Base-by-base conservation (phyloP, 2,888 invertebrate species). In the Melikaiella ostensackeni region DNA sequence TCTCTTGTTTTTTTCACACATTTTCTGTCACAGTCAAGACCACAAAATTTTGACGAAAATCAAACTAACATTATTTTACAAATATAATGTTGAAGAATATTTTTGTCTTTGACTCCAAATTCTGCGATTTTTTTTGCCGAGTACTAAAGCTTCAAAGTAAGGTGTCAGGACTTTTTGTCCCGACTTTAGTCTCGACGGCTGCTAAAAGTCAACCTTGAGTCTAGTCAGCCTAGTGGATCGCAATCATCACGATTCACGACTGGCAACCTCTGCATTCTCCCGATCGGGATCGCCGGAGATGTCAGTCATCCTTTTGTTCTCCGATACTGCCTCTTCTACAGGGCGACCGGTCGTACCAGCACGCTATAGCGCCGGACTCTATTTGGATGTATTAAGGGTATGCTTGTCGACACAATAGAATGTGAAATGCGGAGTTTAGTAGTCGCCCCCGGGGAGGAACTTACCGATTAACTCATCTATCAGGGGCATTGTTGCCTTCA, bases 391-490 rank as follows among this genome's bases (percentile, higher is more conserved):
- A 85, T 84, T 84, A 82, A 84, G 85, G 80, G 79, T 75, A 78
- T 76, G 75, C 79, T 66, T 77, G 79, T 75, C 79, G 76, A 79
- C 81, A 84, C 85, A 86, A 86, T 85, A 83, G 84, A 83, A 82
- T 82, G 82, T 83, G 85, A 84, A 84, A 84, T 81, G 79, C 82
- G 80, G 82, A 85, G 84, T 86, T 86, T 84, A 84, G 84, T 80
- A 80, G 79, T 81, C 75, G 83, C 86, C 85, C 85, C 84, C 84
- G 85, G 87, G 87, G 89, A 91, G 91, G 91, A 91, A 91, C 91
- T 91, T 88, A 86, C 86, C 91, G 91, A 91, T 91, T 91, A 91
- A 91, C 90, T 91, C 91, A 91, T 91, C 90, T 90, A 89, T 88
- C 86, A 82, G 83, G 83, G 83, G 88, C 89, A 91, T 91, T 91